Evolutionary conservation across 1,140 invertebrate genomes (phyloP).

Genomic region (Caerostris extrusa): DNA sequence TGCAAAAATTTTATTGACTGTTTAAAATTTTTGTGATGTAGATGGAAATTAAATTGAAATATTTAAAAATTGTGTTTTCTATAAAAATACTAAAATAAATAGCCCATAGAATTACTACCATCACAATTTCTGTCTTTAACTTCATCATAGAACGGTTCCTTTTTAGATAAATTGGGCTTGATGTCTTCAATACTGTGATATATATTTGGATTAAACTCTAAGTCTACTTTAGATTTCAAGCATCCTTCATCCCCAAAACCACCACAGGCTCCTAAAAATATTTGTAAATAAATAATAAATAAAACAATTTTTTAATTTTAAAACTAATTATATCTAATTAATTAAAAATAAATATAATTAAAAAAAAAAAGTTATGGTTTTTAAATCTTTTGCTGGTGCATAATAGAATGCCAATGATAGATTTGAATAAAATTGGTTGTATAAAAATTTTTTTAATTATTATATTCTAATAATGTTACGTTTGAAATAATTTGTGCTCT

Average conservation of each 20-base stretch:
- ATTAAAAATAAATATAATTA: too few relatives aligned
- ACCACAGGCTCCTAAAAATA: constrained; percentile 76
- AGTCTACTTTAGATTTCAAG: constrained; percentile 76
- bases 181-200: constrained; percentile 90
- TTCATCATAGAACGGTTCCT: constrained; percentile 94
- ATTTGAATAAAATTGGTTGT: too few relatives aligned
- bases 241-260: constrained; percentile 44
- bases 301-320: neutral
- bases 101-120: constrained; percentile 69
- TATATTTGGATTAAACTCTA: constrained; percentile 83
- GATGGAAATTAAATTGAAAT: neutral
- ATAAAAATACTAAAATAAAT: neutral
- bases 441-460: too few relatives aligned
- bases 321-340: neutral
- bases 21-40: too few relatives aligned
- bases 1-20: too few relatives aligned
- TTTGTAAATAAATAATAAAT: neutral
- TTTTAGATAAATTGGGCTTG: constrained; percentile 83
- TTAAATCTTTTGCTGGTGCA: too few relatives aligned
- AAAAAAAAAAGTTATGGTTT: too few relatives aligned
- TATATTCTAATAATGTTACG: too few relatives aligned
- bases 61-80: neutral
- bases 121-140: constrained; percentile 88
- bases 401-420: too few relatives aligned
- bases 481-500: too few relatives aligned